phyloP scores from a whole-genome alignment of 2,113 vertebrate genomes.

The Sphyrna mokarran region DNA sequence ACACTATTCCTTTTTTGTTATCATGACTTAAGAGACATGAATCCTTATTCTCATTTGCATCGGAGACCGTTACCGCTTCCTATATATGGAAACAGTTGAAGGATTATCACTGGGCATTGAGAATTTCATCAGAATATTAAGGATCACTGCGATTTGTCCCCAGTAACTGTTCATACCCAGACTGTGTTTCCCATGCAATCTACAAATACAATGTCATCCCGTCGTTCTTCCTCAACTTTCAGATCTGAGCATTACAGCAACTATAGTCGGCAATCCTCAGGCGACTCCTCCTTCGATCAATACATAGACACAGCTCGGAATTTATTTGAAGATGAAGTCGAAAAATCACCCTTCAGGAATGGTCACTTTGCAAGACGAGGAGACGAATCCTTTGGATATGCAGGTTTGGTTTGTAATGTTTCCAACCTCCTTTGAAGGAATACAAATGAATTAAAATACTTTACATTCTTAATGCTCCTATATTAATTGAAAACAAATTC shows the following conservation, averaged over 20 bases:
- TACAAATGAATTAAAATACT: neutral
- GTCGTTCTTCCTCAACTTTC: constrained; percentile 51
- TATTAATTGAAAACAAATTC: neutral
- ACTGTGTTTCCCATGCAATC: neutral
- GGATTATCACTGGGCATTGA: neutral
- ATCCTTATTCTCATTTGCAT: constrained; percentile 1
- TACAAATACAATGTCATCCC: constrained; percentile 52
- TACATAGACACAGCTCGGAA: constrained; percentile 43
- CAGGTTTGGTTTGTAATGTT: constrained; percentile 45
- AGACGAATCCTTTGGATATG: constrained; percentile 50
- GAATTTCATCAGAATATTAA: neutral
- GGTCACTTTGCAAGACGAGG: constrained; percentile 43
- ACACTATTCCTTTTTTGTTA: constrained; percentile 1
- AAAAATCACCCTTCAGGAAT: constrained; percentile 39
- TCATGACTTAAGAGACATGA: neutral
- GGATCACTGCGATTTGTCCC: neutral
- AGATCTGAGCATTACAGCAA: constrained; percentile 53
- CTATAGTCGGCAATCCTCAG: constrained; percentile 46
- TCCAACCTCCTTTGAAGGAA: neutral
- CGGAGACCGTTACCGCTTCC: neutral
- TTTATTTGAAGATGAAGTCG: constrained; percentile 50
- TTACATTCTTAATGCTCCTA: neutral
- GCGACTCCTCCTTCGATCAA: constrained; percentile 51
- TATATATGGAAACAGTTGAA: constrained; percentile 19
- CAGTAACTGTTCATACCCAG: neutral